Evolutionary conservation across 2,113 vertebrate species (phyloP), one percentile per base, ranked within the genome.

Genomic region (Tachysurus vachellii): DNA sequence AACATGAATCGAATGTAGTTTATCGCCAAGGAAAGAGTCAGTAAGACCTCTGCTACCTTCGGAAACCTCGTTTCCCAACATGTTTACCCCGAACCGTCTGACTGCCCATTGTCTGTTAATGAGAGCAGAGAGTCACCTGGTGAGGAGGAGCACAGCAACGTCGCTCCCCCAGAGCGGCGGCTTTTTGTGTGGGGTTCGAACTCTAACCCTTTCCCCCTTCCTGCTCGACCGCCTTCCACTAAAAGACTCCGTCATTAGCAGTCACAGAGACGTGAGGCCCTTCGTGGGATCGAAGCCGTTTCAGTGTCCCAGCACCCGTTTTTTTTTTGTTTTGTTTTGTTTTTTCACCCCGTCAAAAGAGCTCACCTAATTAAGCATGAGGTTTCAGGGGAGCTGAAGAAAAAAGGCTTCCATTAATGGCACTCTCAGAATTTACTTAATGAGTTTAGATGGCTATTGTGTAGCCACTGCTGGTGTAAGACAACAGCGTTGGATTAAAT

Each of bases 341-440:
- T 97, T 97, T 97, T 96, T 95, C 95, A 95, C 95, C 95, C 95
- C 95, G 95, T 97, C 97, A 97, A 96, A 96, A 97, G 96, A 82
- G 91, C 95, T 97, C 96, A 96, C 96, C 97, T 98, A 99, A 99
- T 99, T 98, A 98, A 97, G 97, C 95, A 95, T 96, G 96, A 97
- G 97, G 96, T 96, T 96, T 97, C 95, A 92, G 95, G 85, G 54
- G 68, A 81, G 95, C 96, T 93, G 92, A 94, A 96, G 96, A 95
- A 96, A 96, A 36, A 97, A 95, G 61, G 56, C 92, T 95, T 96
- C 96, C 95, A 95, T 96, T 96, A 97, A 96, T 96, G 96, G 95
- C 96, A 96, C 95, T 97, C 97, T 96, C 94, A 93, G 96, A 97
- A 96, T 98, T 96, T 96, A 95, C 96, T 98, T 98, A 98, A 99